These are phyloP conservation scores for Argyresthia albistria DNA, from an alignment of 2,888 invertebrate genomes.

Conservation along the genomic window DNA sequence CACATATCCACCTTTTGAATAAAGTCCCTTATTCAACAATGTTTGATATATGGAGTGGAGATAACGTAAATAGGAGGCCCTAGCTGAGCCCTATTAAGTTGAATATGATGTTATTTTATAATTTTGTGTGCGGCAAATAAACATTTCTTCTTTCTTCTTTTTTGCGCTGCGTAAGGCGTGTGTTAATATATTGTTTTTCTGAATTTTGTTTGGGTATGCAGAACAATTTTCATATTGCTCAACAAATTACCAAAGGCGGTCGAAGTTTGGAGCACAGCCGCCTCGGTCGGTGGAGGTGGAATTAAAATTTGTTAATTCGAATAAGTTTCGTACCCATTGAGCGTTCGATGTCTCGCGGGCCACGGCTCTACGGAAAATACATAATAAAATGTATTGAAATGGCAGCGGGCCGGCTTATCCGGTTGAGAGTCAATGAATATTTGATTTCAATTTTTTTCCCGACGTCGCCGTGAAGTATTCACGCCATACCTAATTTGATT, in stretches of 20 bases:
- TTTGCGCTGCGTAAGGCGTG: no score
- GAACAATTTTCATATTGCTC: background rate
- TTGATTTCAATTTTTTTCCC: conserved; percentile 71
- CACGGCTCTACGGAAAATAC: conserved; percentile 45
- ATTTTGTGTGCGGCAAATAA: no score
- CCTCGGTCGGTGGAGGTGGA: background rate
- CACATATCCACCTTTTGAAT: conserved; percentile 30
- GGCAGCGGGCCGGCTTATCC: conserved; percentile 69
- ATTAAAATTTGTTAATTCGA: conserved; percentile 25
- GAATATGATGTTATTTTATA: background rate
- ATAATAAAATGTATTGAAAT: conserved; percentile 72
- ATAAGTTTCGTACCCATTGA: conserved; percentile 19
- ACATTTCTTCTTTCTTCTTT: no score
- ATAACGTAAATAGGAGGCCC: background rate
- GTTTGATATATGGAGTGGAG: conserved; percentile 28
- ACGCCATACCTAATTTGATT: conserved; percentile 73
- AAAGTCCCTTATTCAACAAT: conserved; percentile 45
- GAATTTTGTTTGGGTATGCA: background rate
- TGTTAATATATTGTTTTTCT: no score
- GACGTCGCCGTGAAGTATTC: conserved; percentile 71
- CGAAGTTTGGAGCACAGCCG: background rate
- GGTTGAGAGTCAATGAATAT: conserved; percentile 72
- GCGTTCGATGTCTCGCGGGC: conserved; percentile 22
- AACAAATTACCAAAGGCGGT: background rate
- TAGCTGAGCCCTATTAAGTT: background rate